Percentiles rank a stretch among this genome's conserved stretches.
Evolutionary conservation across 1,140 invertebrate genomes (phyloP).

Genomic region (Drosophila prosaltans): DNA sequence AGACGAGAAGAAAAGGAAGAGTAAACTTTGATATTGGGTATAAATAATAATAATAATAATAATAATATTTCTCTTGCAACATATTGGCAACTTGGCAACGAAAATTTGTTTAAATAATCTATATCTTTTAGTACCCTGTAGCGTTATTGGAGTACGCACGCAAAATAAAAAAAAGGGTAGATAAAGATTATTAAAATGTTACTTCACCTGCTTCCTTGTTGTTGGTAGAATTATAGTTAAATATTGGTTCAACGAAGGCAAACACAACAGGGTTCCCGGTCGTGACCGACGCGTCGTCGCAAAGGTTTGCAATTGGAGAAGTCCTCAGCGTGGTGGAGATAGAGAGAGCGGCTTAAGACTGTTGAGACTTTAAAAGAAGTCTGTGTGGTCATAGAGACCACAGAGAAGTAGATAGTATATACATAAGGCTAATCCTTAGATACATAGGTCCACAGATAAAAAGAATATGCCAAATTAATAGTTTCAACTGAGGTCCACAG

Average conservation of each 20-base stretch:
- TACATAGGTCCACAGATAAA: too few relatives aligned
- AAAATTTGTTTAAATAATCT: conserved; percentile 55
- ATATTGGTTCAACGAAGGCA: background rate
- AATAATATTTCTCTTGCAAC: conserved; percentile 33
- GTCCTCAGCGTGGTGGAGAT: too few relatives aligned
- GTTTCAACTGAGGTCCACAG: too few relatives aligned
- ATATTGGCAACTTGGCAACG: conserved; percentile 51
- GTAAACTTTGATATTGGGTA: conserved; percentile 24
- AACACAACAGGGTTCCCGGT: background rate
- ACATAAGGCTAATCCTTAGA: too few relatives aligned
- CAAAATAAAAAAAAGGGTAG: background rate
- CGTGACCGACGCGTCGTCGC: background rate
- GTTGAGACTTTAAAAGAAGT: too few relatives aligned
- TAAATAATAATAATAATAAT: conserved; percentile 52
- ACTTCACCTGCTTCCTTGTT: background rate
- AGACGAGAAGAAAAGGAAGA: conserved; percentile 16
- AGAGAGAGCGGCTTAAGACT: too few relatives aligned
- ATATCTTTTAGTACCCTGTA: conserved; percentile 33
- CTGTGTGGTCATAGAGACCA: too few relatives aligned
- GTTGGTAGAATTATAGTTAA: background rate
- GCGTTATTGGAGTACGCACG: background rate
- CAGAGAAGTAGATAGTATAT: too few relatives aligned
- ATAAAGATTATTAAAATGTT: background rate
- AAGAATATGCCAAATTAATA: too few relatives aligned
- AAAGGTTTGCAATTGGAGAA: background rate